These are phyloP conservation scores for Tachuris rubrigastra DNA, from an alignment of 2,113 vertebrate species.

Conservation along the genomic window DNA sequence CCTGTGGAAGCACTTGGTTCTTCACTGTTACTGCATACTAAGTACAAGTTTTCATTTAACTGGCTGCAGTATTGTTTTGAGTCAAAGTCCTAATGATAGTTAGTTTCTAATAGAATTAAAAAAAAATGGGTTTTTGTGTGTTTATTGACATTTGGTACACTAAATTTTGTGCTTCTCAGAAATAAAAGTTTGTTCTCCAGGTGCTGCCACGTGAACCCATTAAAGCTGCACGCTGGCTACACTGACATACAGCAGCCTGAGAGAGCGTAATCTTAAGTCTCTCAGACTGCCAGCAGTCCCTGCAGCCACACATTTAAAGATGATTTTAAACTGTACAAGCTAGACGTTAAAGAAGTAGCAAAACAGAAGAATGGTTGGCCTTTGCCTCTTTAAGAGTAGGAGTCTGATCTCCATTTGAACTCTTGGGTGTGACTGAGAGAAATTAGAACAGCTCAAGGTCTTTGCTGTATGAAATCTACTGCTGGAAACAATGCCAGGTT, in stretches of 20 bases:
- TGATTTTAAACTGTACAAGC: neutral
- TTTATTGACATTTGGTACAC: neutral
- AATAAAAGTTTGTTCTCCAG: neutral
- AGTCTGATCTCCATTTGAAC: neutral
- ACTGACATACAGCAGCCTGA: neutral
- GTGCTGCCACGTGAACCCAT: neutral
- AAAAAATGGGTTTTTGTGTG: neutral
- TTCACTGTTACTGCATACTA: neutral
- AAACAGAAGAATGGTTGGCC: neutral
- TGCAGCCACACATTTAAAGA: neutral
- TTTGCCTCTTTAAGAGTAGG: neutral
- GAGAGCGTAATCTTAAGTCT: neutral
- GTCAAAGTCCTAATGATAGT: neutral
- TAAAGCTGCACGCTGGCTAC: fast-evolving
- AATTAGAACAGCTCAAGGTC: neutral
- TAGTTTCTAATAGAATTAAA: neutral
- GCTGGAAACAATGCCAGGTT: neutral
- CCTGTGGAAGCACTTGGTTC: neutral
- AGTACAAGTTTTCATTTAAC: neutral
- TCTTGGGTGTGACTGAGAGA: neutral
- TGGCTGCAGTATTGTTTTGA: neutral
- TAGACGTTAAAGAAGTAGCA: neutral
- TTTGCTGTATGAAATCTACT: neutral
- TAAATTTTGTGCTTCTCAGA: neutral
- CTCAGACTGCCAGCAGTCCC: neutral